Evolutionary conservation across 1,140 invertebrate species (phyloP).

Genomic region (Catajapyx aquilonaris): DNA sequence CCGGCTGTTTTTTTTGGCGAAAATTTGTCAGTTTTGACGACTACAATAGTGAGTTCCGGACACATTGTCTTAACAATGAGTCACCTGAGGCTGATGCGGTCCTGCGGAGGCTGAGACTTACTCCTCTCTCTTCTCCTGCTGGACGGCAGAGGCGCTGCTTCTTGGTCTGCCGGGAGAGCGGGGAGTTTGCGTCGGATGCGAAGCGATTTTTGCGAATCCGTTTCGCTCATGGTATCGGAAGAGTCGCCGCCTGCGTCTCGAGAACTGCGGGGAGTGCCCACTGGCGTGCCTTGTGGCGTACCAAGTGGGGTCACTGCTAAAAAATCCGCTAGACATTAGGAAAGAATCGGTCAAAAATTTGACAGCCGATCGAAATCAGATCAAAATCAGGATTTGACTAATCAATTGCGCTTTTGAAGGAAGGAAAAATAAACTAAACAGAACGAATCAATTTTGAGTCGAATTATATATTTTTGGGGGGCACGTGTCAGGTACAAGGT

Average conservation of each 20-base stretch:
- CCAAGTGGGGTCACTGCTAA: constrained; percentile 17
- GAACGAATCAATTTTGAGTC: too few relatives aligned
- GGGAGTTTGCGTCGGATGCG: constrained; percentile 32
- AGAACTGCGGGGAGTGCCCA: constrained; percentile 20
- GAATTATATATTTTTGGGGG: too few relatives aligned
- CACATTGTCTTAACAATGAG: too few relatives aligned
- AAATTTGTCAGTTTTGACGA: not conserved
- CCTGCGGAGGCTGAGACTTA: constrained; percentile 15
- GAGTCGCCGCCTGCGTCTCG: constrained; percentile 22
- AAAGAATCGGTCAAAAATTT: too few relatives aligned
- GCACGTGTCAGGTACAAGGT: too few relatives aligned
- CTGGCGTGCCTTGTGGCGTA: constrained; percentile 21
- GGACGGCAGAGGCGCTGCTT: constrained; percentile 25
- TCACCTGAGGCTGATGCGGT: constrained; percentile 16
- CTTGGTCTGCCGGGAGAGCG: constrained; percentile 32
- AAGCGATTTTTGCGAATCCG: constrained; percentile 28
- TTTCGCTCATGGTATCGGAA: constrained; percentile 28
- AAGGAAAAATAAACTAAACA: too few relatives aligned
- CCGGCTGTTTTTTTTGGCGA: constrained; percentile 4
- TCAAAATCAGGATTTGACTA: too few relatives aligned
- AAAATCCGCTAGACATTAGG: constrained; percentile 4
- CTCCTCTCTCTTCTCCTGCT: constrained; percentile 18
- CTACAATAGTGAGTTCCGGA: not conserved
- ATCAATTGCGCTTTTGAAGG: too few relatives aligned
- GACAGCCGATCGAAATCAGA: too few relatives aligned